phyloP scores from a whole-genome alignment of 2,888 invertebrate species.

The Agriopis leucophaearia region DNA sequence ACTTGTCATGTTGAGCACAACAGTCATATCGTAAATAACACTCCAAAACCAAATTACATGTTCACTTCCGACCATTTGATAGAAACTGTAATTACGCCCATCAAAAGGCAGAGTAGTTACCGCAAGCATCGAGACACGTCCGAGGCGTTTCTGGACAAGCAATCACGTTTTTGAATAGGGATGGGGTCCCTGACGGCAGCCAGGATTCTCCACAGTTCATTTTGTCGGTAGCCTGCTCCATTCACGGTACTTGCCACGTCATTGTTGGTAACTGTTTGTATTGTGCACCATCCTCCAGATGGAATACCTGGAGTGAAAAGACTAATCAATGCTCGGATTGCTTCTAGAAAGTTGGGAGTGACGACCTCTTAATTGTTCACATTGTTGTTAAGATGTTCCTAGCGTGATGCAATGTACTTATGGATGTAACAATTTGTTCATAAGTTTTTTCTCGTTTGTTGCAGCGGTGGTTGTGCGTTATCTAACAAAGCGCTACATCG shows the following conservation, averaged over 20 bases:
- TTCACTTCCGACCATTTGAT: conserved; percentile 53
- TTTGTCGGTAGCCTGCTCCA: conserved; percentile 74
- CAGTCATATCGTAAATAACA: conserved; percentile 40
- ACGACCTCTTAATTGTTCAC: conserved; percentile 70
- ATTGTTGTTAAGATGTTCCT: conserved; percentile 55
- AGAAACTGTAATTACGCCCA: conserved; percentile 60
- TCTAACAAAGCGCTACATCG: conserved; percentile 92
- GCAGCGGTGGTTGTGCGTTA: conserved; percentile 93
- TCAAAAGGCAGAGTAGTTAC: conserved; percentile 60
- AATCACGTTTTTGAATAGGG: conserved; percentile 78
- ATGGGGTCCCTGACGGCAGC: conserved; percentile 67
- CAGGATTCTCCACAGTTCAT: conserved; percentile 79
- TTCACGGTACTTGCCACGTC: conserved; percentile 74
- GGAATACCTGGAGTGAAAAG: conserved; percentile 79
- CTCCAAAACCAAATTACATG: conserved; percentile 53
- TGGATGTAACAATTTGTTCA: conserved; percentile 47
- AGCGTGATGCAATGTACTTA: conserved; percentile 46
- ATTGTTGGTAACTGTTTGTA: conserved; percentile 81
- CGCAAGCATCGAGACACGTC: conserved; percentile 40
- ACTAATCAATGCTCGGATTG: conserved; percentile 71
- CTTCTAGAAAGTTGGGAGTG: conserved; percentile 78
- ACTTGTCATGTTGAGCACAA: conserved; percentile 36
- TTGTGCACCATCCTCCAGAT: conserved; percentile 66
- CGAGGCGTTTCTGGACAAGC: conserved; percentile 57
- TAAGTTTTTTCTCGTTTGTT: conserved; percentile 76